A percentile compares a stretch with the other conserved stretches of the same genome.
Conservation (phyloP, 2,797 vertebrate species). For the Gambusia yucatana region DNA sequence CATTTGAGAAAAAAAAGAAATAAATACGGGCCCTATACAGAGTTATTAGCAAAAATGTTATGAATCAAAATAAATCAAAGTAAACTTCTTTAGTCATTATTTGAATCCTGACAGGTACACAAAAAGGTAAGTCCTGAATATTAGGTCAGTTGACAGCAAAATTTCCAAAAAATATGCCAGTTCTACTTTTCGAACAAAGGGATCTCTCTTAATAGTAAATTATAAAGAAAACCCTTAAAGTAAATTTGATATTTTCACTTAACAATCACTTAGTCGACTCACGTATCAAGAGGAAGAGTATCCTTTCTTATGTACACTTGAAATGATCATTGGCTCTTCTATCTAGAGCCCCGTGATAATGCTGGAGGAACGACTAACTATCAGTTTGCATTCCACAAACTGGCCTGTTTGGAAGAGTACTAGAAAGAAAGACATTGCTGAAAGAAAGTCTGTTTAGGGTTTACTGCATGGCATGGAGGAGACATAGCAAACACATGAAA, state of each 20-base stretch:
- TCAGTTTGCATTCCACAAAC: not conserved
- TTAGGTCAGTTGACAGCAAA: not conserved
- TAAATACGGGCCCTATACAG: not conserved
- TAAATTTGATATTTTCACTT: not conserved
- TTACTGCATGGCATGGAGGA: not conserved
- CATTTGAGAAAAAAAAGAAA: not conserved
- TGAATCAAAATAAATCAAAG: not conserved
- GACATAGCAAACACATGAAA: not conserved
- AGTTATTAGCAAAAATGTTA: not conserved
- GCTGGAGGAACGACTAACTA: not conserved
- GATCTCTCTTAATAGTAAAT: not conserved
- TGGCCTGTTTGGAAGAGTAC: not conserved
- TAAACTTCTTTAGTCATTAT: not conserved
- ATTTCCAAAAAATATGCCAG: not conserved
- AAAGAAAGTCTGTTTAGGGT: not conserved
- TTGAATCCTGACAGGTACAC: not conserved
- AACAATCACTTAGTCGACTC: not conserved
- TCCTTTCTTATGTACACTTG: not conserved
- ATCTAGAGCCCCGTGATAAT: not conserved
- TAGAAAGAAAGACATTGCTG: not conserved
- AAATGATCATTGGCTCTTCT: not conserved
- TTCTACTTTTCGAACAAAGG: slow-evolving; percentile 4
- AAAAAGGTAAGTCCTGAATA: slow-evolving; percentile 7
- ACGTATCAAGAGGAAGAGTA: not conserved
- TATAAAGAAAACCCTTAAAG: not conserved